Evolutionary conservation across 2,113 vertebrate genomes (phyloP).

Genomic region (Cyanoderma ruficeps): DNA sequence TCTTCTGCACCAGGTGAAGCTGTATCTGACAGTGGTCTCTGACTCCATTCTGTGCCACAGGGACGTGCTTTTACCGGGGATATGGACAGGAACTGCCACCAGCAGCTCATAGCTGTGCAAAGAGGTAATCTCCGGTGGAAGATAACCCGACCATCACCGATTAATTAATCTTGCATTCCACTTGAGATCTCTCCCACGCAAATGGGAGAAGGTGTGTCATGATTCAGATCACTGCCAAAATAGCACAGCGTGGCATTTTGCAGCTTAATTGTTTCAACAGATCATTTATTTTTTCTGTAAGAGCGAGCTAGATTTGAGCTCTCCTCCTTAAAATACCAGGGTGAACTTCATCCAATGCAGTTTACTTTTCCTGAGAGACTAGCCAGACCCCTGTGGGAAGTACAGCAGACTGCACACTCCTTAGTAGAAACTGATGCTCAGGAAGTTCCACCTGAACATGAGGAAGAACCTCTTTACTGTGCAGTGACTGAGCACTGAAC

Average conservation of each 20-base stretch:
- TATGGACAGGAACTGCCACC: not conserved
- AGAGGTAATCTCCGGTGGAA: conserved; percentile 9
- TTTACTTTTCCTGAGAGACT: not conserved
- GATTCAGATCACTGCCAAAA: conserved; percentile 51
- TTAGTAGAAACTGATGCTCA: not conserved
- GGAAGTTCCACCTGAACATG: not conserved
- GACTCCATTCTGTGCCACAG: not conserved
- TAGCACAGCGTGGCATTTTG: not conserved
- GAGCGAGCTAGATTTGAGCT: not conserved
- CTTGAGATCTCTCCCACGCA: conserved; percentile 41
- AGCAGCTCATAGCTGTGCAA: conserved; percentile 6
- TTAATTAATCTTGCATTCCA: conserved; percentile 52
- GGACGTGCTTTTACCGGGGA: not conserved
- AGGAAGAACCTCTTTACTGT: too few species aligned
- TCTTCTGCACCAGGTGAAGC: not conserved
- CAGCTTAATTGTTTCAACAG: conserved; percentile 34
- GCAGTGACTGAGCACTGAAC: not conserved
- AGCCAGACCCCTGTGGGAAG: not conserved
- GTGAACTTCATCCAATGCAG: not conserved
- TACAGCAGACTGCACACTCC: not conserved
- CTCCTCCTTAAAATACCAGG: not conserved
- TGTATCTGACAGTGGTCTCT: not conserved
- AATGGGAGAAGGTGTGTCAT: conserved; percentile 45
- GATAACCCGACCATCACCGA: not conserved
- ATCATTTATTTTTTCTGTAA: not conserved